Base-by-base conservation (phyloP, 53 echinoderm and acorn worm species). In the Mesocentrotus franciscanus region DNA sequence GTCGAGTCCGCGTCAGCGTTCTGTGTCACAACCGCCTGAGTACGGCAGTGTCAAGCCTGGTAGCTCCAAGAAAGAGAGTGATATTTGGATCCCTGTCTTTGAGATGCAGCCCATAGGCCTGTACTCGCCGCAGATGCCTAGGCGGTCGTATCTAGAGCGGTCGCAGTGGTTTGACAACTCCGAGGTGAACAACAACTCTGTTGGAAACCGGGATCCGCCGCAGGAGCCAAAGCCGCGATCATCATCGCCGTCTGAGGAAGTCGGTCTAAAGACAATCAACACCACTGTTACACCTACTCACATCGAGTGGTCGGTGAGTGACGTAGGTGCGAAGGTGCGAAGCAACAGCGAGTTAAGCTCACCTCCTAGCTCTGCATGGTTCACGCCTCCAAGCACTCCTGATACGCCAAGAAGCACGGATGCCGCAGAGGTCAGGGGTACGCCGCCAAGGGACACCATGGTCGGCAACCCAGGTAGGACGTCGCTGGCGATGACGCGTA, bases 51-150 rank as follows among this genome's bases (percentile, higher is more conserved):
- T 94, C 13, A 85, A 94, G 56, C 85, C 95, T 2, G 85, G 85
- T 10, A 78, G 61, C 66, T 71, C 95, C 13, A 94, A 85, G 29
- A 94, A 85, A 56, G 95, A 94, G 17, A 85, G 66, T 26, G 95
- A 94, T 64, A 85, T 94, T 26, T 94, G 95, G 95, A 94, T 94
- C 59, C 95, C 95, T 42, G 95, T 94, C 11, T 94, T 94, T 66
- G 95, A 94, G 55, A 94, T 87, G 95, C 95, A 94, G 95, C 72
- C 95, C 15, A 22, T 87, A 26, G 95, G 95, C 10, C 66, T 94
- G 85, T 94, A 94, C 95, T 94, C 95, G 26, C 95, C 95, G 27
- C 95, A 94, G 70, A 94, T 94, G 95, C 95, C 95, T 32, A 59
- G 95, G 87, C 95, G 95, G 87, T 94, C 95, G 95, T 94, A 94